Percentiles rank a stretch among this genome's conserved stretches.
These are phyloP conservation scores for Calephelis virginiensis DNA, from an alignment of 1,140 invertebrate genomes.

Conservation along the genomic window DNA sequence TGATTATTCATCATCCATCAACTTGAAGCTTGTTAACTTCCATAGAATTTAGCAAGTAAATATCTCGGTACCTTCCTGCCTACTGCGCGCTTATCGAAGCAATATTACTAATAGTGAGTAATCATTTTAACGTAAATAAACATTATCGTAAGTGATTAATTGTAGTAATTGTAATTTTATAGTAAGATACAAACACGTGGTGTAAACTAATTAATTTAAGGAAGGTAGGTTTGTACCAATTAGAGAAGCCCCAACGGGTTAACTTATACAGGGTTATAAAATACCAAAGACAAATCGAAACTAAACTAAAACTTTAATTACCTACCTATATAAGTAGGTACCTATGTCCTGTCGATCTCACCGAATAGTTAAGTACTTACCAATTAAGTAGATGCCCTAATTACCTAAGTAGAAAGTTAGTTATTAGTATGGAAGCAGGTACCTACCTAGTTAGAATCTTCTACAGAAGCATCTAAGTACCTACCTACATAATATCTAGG, in stretches of 20 bases:
- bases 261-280: too few species aligned
- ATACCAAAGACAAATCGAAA: too few species aligned
- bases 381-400: too few species aligned
- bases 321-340: too few species aligned
- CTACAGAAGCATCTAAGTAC: background rate
- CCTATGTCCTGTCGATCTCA: too few species aligned
- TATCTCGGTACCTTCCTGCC: background rate
- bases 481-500: background rate
- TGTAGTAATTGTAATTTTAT: background rate
- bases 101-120: background rate
- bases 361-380: too few species aligned
- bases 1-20: background rate
- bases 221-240: background rate
- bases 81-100: slow-evolving; percentile 2
- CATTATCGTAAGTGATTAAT: background rate
- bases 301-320: too few species aligned
- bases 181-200: background rate
- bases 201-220: background rate
- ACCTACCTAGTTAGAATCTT: too few species aligned
- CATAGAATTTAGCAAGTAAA: background rate
- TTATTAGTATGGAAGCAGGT: too few species aligned
- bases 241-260: too few species aligned
- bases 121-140: slow-evolving; percentile 9
- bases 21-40: background rate
- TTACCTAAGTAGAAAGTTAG: too few species aligned